Evolutionary conservation across 2,888 invertebrate genomes (phyloP).

Genomic region (Sussaba pulchella): DNA sequence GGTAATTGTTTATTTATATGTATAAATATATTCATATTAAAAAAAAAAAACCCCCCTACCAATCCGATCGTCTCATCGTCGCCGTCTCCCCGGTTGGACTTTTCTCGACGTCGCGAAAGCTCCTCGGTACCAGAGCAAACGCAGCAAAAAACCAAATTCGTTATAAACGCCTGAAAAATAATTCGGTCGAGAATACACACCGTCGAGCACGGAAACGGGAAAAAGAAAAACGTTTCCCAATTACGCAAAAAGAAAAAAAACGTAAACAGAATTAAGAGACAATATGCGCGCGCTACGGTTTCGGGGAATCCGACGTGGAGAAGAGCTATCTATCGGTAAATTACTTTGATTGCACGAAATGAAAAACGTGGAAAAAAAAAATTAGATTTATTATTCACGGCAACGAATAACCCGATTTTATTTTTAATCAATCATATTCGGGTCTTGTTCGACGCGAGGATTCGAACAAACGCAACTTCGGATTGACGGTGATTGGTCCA

Average conservation of each 20-base stretch:
- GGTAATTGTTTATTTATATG: no score
- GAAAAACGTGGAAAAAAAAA: slow-evolving; percentile 12
- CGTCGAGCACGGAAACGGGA: slow-evolving; percentile 22
- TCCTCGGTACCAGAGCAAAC: slow-evolving; percentile 69
- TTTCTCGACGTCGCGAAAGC: slow-evolving; percentile 71
- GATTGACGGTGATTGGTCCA: no score
- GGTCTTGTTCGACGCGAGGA: neutral
- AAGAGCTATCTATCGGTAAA: slow-evolving; percentile 65
- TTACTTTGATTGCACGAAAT: neutral
- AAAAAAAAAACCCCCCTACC: slow-evolving; percentile 56
- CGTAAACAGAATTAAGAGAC: slow-evolving; percentile 6
- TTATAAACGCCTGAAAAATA: slow-evolving; percentile 51
- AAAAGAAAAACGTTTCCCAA: slow-evolving; percentile 10
- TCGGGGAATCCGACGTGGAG: slow-evolving; percentile 69
- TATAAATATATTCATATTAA: no score
- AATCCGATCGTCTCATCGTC: no score
- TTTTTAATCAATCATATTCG: neutral
- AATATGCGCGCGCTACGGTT: slow-evolving; percentile 63
- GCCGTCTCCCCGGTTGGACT: slow-evolving; percentile 66
- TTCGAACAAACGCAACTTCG: neutral
- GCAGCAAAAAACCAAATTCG: slow-evolving; percentile 29
- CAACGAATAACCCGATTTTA: neutral
- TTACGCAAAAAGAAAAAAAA: slow-evolving; percentile 10
- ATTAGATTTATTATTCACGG: slow-evolving; percentile 7
- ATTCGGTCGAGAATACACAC: slow-evolving; percentile 36